Evolutionary conservation across 2,797 vertebrate species (phyloP), one percentile per base, ranked within the genome.

Genomic region (Echiichthys vipera): DNA sequence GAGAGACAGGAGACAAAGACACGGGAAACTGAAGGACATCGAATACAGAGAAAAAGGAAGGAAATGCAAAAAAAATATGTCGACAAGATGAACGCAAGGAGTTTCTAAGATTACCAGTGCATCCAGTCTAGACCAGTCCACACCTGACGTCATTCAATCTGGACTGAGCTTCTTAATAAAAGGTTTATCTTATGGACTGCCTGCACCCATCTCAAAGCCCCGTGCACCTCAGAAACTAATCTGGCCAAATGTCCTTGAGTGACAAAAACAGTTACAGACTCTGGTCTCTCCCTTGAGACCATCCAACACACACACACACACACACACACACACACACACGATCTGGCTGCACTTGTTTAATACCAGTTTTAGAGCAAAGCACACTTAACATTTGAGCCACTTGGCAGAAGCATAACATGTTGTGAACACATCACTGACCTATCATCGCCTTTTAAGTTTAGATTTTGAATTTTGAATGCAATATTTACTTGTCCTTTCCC

Each of bases 211-310:
- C 61, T 50, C 45, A 56, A 72, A 64, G 42, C 61, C 42, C 2
- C n/a, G 14, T 12, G 24, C 1, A 10, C 15, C 22, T 20, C 8
- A 53, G 43, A 36, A 45, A 42, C 27, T 65, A 53, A 74, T 58
- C 54, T 65, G 62, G 29, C 30, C 27, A 65, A 58, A 73, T 29
- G 62, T 58, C 62, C 62, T 73, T 58, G 71, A 51, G 54, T 29
- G 24, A 45, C 22, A 51, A 43, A 65, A 65, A 50, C 53, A 47
- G 6, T 47, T 12, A 27, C 12, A 46, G 63, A 42, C 63, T 42
- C 36, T 42, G 17, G 49, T 53, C 25, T 42, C 27, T 40, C 24
- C 20, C 40, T 45, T 45, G 45, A 13, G 6, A n/a, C 34, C 46
- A 37, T 29, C 22, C 17, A 27, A 39, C 42, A 67, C 17, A 15